Conservation (phyloP, 2,888 invertebrate genomes). For the Acronicta aceris region DNA sequence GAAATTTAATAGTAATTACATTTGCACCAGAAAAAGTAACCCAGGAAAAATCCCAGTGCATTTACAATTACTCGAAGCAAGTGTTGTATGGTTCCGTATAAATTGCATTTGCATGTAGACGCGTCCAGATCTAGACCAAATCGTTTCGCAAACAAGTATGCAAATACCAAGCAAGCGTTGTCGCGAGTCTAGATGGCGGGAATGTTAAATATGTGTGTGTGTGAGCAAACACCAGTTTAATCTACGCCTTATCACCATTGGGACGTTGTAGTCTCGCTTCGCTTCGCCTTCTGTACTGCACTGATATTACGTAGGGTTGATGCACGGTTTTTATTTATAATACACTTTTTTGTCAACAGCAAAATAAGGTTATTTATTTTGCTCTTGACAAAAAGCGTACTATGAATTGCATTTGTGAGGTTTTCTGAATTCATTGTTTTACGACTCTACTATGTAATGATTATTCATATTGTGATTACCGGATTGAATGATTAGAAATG, state of each 20-base stretch:
- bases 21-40: slow-evolving; percentile 27
- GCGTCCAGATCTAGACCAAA: slow-evolving; percentile 79
- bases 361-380: not conserved
- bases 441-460: too few relatives aligned
- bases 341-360: slow-evolving; percentile 21
- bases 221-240: slow-evolving; percentile 85
- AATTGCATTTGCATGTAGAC: slow-evolving; percentile 75
- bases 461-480: too few relatives aligned
- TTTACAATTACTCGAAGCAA: slow-evolving; percentile 52
- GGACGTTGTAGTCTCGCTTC: slow-evolving; percentile 54
- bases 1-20: slow-evolving; percentile 42
- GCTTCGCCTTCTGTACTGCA: slow-evolving; percentile 40
- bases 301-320: slow-evolving; percentile 53
- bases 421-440: not conserved
- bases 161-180: slow-evolving; percentile 80
- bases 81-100: slow-evolving; percentile 62
- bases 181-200: slow-evolving; percentile 77
- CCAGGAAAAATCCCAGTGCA: slow-evolving; percentile 44
- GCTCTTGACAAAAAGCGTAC: not conserved
- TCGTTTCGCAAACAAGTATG: slow-evolving; percentile 84
- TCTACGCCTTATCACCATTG: slow-evolving; percentile 83
- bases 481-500: too few relatives aligned
- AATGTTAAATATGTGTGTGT: slow-evolving; percentile 85
- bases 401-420: slow-evolving; percentile 6
- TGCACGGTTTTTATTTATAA: slow-evolving; percentile 26